Conservation (phyloP, 2,888 invertebrate genomes). For the Drosophila peninsularis region DNA sequence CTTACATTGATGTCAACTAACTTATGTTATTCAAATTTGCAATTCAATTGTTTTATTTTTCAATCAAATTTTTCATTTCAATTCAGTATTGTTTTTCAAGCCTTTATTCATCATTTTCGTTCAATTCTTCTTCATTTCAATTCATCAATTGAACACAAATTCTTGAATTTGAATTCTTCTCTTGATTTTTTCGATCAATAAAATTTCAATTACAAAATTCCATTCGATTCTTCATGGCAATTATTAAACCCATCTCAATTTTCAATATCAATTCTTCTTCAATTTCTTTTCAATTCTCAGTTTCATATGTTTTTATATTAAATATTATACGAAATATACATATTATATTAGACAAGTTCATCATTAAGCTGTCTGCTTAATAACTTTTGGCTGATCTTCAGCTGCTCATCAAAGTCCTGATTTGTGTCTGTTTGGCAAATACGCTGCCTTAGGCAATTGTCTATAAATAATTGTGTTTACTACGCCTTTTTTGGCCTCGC, state of each 20-base stretch:
- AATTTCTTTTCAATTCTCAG: background rate
- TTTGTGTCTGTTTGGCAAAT: background rate
- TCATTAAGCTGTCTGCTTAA: background rate
- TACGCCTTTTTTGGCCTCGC: slow-evolving; percentile 39
- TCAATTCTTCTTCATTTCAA: background rate
- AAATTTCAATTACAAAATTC: background rate
- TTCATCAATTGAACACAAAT: background rate
- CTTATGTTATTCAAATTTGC: too few species aligned
- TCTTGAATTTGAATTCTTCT: background rate
- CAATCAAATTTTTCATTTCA: background rate
- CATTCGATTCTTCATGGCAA: background rate
- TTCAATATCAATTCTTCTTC: background rate
- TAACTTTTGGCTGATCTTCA: background rate
- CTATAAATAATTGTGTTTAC: slow-evolving; percentile 36
- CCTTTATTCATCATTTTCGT: background rate
- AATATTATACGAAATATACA: too few species aligned
- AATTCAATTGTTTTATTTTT: too few species aligned
- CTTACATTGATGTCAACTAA: too few species aligned
- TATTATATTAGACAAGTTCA: background rate
- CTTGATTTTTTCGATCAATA: background rate
- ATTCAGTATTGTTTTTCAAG: background rate
- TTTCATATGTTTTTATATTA: too few species aligned
- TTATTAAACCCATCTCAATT: background rate
- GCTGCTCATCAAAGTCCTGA: background rate
- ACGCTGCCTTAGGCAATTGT: slow-evolving; percentile 14